These are phyloP conservation scores for Rynchops niger DNA, from an alignment of 2,113 vertebrate genomes.

Conservation along the genomic window DNA sequence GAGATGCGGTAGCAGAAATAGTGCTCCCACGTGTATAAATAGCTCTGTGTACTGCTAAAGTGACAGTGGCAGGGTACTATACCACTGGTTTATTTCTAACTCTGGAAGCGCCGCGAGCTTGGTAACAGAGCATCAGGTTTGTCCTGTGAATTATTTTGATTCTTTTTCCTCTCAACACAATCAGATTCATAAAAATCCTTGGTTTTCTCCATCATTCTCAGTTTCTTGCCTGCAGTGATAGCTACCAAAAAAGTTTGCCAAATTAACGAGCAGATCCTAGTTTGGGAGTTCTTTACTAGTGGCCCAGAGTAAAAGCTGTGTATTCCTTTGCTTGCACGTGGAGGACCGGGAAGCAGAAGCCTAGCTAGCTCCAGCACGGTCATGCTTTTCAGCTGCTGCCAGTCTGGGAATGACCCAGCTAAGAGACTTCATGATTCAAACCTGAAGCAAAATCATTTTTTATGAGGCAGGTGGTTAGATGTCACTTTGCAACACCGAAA, in stretches of 20 bases:
- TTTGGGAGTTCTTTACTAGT: neutral
- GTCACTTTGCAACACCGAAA: neutral
- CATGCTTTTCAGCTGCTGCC: neutral
- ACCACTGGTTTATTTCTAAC: neutral
- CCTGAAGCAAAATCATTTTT: neutral
- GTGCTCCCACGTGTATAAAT: neutral
- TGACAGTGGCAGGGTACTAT: neutral
- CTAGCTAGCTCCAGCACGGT: fast-evolving
- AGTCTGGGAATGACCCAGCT: neutral
- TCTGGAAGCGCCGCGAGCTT: neutral
- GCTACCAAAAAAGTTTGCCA: neutral
- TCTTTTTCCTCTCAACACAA: neutral
- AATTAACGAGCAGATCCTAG: neutral
- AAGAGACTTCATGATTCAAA: neutral
- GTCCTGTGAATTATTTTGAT: neutral
- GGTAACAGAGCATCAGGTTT: neutral
- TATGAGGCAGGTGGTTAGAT: neutral
- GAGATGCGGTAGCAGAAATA: neutral
- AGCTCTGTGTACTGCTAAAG: neutral
- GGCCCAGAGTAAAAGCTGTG: neutral
- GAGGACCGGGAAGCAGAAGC: fast-evolving
- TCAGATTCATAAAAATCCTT: neutral
- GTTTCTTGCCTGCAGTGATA: neutral
- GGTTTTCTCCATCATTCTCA: neutral
- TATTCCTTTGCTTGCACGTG: neutral